Evolutionary conservation across 2,888 invertebrate species (phyloP).

Genomic region (Agrenia bidenticulata): DNA sequence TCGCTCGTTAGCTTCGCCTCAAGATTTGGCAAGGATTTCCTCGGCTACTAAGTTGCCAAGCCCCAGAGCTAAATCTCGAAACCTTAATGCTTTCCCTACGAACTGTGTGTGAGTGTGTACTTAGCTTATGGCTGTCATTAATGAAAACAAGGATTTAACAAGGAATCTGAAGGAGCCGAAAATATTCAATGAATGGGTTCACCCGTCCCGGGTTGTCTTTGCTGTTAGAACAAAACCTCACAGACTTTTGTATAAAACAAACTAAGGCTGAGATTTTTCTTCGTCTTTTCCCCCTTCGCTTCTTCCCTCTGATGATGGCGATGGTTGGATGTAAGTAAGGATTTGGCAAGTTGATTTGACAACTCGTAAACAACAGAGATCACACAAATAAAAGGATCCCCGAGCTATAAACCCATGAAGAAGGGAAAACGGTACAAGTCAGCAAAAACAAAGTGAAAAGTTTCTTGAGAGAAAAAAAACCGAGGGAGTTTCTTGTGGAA

Average conservation of each 20-base stretch:
- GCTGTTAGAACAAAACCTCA: too few species aligned
- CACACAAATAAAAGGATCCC: constrained; percentile 11
- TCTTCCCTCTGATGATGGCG: not conserved
- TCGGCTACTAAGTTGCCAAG: not conserved
- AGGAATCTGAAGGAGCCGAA: too few species aligned
- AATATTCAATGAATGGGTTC: too few species aligned
- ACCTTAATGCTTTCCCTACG: too few species aligned
- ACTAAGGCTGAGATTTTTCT: not conserved
- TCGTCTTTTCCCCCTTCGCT: not conserved
- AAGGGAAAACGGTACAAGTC: not conserved
- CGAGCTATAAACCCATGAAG: not conserved
- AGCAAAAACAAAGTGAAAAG: constrained; percentile 4
- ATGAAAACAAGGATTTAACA: too few species aligned
- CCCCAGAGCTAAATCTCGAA: too few species aligned
- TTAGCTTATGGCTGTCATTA: too few species aligned
- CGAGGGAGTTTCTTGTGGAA: too few species aligned
- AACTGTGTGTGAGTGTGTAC: not conserved
- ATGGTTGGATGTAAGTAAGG: not conserved
- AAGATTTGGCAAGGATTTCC: constrained; percentile 7
- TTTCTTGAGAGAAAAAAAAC: too few species aligned
- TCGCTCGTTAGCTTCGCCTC: constrained; percentile 3
- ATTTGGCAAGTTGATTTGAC: constrained; percentile 17
- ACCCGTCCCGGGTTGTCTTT: too few species aligned
- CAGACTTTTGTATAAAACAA: too few species aligned
- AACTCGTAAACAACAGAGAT: constrained; percentile 16